Conservation (phyloP, 2,888 invertebrate genomes). For the Microchrysa polita region DNA sequence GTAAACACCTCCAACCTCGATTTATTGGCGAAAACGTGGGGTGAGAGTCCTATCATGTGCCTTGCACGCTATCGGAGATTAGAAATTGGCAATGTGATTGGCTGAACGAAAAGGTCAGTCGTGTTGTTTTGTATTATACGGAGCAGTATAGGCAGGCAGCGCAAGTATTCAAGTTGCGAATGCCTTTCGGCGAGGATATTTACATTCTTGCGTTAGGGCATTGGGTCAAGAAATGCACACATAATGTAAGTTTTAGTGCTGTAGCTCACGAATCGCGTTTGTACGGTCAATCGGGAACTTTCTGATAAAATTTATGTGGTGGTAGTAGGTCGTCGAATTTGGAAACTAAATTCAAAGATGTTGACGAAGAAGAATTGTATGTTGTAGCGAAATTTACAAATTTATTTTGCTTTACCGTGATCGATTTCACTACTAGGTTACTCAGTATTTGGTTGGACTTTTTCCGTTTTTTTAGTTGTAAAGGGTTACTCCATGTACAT, state of each 20-base stretch:
- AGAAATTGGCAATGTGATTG: not conserved
- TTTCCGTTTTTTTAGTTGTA: too few species aligned
- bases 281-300: not conserved
- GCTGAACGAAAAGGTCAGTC: slow-evolving; percentile 18
- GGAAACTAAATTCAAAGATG: not conserved
- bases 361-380: not conserved
- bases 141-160: too few species aligned
- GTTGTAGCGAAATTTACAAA: not conserved
- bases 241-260: not conserved
- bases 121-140: not conserved
- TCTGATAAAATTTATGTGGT: not conserved
- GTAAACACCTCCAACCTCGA: too few species aligned
- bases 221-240: slow-evolving; percentile 31
- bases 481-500: too few species aligned
- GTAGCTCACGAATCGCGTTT: slow-evolving; percentile 2
- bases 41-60: too few species aligned
- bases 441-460: not conserved
- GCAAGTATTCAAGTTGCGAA: too few species aligned
- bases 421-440: not conserved
- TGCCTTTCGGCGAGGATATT: not conserved
- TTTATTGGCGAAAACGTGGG: too few species aligned
- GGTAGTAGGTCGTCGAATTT: not conserved
- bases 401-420: too few species aligned
- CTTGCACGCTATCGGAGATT: not conserved
- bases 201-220: slow-evolving; percentile 5